Evolutionary conservation across 2,113 vertebrate species (phyloP), one percentile per base, ranked within the genome.

Genomic region (Mustela lutreola): DNA sequence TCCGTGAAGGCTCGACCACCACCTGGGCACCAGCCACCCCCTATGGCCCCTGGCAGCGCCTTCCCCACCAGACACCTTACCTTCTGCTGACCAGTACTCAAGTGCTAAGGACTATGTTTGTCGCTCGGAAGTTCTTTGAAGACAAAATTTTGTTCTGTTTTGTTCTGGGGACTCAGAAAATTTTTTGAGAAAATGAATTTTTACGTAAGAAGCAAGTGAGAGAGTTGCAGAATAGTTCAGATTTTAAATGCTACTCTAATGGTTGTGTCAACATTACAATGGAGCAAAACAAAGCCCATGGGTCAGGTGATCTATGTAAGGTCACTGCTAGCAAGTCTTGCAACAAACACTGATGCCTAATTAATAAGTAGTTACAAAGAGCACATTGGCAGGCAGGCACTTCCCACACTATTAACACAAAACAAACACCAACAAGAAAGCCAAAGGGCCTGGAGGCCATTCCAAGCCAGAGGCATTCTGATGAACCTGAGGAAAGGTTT

Each of bases 71-170:
- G 60, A 95, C 31, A 36, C n/a, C 67, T 58, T 33, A 31, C 53
- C n/a, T 73, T 39, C 73, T 39, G 11, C 33, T 33, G 71, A 53
- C 48, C 53, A 22, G 26, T 22, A 2, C 58, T 28, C 18, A 3
- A 94, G 24, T 50, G 31, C 48, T 48, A 39, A 81, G 56, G 26
- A 42, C 8, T 33, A 71, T 60, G 22, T 36, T 18, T 91, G 21
- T n/a, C 79, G 91, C 60, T 58, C 33, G 11, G 65, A 78, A 1
- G 4, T 16, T 88, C 28, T 92, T 93, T 62, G 18, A 16, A 93
- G 18, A 89, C 71, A 86, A 58, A 58, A 16, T 33, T 89, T 94
- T 81, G 63, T 62, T 92, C 81, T 39, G 21, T 82, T 94, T 93
- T 80, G 45, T 95, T 84, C 83, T 33, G 33, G 56, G 65, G 26